These are phyloP conservation scores for Stigmatopora nigra DNA, from an alignment of 2,113 vertebrate species.

Conservation along the genomic window DNA sequence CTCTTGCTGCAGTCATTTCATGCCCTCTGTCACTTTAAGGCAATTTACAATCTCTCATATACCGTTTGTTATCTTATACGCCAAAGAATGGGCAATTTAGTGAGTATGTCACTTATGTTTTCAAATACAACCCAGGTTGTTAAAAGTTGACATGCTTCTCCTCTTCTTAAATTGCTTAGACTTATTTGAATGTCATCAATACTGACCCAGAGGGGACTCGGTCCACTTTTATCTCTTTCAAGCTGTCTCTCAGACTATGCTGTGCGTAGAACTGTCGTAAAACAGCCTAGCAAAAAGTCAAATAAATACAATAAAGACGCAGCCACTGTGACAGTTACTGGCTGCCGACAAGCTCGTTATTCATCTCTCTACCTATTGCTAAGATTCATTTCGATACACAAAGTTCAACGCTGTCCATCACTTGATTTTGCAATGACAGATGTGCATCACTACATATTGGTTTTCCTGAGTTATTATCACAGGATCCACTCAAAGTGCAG, in stretches of 20 bases:
- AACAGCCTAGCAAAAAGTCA: constrained; percentile 26
- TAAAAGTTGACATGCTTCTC: neutral
- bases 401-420: neutral
- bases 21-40: no score
- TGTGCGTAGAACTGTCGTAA: constrained; percentile 15
- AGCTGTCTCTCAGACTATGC: constrained; percentile 2
- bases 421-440: neutral
- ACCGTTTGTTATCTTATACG: neutral
- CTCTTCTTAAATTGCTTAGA: constrained; percentile 1
- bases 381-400: neutral
- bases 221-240: constrained; percentile 20
- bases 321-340: neutral
- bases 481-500: neutral
- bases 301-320: constrained; percentile 6
- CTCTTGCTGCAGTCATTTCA: no score
- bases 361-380: neutral
- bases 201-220: constrained; percentile 2
- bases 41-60: neutral
- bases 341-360: neutral
- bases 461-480: neutral
- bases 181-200: constrained; percentile 25
- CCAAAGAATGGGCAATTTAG: neutral
- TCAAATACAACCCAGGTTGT: neutral
- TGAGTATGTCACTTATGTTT: neutral
- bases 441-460: neutral